Conservation (phyloP, 2,113 vertebrate species). For the Brachyistius frenatus region DNA sequence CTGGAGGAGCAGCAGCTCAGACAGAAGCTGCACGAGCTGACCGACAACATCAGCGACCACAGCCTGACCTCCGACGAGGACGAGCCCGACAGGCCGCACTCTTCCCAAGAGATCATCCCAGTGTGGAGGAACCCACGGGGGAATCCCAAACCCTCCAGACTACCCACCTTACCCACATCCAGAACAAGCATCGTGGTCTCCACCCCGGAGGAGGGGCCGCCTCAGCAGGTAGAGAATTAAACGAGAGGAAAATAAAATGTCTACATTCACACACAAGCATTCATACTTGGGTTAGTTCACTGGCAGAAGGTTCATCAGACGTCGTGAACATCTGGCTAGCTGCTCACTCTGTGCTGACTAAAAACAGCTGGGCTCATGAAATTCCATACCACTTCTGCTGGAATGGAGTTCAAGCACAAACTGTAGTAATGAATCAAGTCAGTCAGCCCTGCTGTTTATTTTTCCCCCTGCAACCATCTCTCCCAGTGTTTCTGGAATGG, state of each 20-base stretch:
- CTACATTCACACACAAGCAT: background rate
- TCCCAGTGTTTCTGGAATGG: slow-evolving; percentile 21
- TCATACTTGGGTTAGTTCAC: background rate
- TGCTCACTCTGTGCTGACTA: slow-evolving; percentile 17
- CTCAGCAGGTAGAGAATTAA: slow-evolving; percentile 44
- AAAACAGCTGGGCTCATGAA: slow-evolving; percentile 40
- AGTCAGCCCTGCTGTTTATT: slow-evolving; percentile 38
- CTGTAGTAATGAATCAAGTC: slow-evolving; percentile 58
- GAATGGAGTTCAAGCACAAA: slow-evolving; percentile 27
- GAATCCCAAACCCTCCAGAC: slow-evolving; percentile 30
- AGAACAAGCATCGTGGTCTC: slow-evolving; percentile 33
- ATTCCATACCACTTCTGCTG: slow-evolving; percentile 29
- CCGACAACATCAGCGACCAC: slow-evolving; percentile 89
- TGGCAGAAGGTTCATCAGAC: slow-evolving; percentile 14
- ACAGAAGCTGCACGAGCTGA: slow-evolving; percentile 87
- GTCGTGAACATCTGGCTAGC: slow-evolving; percentile 49
- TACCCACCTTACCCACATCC: slow-evolving; percentile 65
- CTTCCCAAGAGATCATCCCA: slow-evolving; percentile 37
- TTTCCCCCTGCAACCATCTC: slow-evolving; percentile 25
- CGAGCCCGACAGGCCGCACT: slow-evolving; percentile 42
- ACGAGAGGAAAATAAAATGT: background rate
- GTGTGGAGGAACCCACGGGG: slow-evolving; percentile 40
- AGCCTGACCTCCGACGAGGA: slow-evolving; percentile 89
- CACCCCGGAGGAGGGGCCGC: slow-evolving; percentile 36
- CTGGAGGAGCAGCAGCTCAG: slow-evolving; percentile 87